Percentiles rank a stretch among this genome's conserved stretches.
Evolutionary conservation across 2,797 vertebrate genomes (phyloP).

Genomic region (Manis crassicaudata): DNA sequence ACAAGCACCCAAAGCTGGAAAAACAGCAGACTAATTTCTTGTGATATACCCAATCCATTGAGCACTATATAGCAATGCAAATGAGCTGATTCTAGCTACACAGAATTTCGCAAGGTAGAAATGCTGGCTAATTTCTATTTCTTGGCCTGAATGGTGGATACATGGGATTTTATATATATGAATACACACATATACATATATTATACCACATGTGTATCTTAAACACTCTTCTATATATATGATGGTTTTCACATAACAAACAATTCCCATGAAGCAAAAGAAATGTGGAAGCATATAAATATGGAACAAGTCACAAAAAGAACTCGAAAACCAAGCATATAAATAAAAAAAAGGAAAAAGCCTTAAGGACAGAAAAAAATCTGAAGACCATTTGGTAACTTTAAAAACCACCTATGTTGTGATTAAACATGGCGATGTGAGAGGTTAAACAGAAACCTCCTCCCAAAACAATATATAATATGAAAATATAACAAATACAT

Average conservation of each 20-base stretch:
- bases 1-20: not conserved
- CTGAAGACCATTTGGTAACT: not conserved
- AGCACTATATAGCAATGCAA: not conserved
- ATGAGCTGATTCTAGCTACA: not conserved
- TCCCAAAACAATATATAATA: no score
- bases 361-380: not conserved
- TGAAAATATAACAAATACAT: no score
- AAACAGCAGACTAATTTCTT: not conserved
- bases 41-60: not conserved
- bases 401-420: not conserved
- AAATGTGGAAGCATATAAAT: not conserved
- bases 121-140: not conserved
- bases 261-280: not conserved
- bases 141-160: not conserved
- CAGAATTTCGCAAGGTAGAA: not conserved
- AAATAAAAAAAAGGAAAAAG: not conserved
- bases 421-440: no score
- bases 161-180: not conserved
- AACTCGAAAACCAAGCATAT: not conserved
- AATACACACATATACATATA: no score
- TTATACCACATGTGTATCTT: not conserved
- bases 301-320: not conserved
- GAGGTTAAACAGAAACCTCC: no score
- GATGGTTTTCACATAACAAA: not conserved
- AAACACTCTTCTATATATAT: not conserved